These are phyloP conservation scores for Rhagonycha lutea DNA, from an alignment of 2,888 invertebrate genomes.

Conservation along the genomic window DNA sequence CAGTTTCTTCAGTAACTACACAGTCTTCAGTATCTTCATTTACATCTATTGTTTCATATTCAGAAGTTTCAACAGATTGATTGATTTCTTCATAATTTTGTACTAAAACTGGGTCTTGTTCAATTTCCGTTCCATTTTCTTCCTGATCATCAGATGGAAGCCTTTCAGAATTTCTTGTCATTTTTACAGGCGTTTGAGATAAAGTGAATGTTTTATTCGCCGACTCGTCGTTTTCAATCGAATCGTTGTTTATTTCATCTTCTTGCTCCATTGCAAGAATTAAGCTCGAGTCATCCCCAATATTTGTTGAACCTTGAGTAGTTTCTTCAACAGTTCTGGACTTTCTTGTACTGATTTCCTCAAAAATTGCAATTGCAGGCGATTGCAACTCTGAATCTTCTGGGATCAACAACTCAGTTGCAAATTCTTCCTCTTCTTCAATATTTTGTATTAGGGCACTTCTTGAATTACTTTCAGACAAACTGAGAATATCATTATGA, in stretches of 20 bases:
- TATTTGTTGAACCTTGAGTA: neutral
- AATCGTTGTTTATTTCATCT: neutral
- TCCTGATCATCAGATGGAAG: neutral
- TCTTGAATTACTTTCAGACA: too few relatives aligned
- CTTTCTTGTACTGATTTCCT: neutral
- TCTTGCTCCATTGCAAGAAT: neutral
- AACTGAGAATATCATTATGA: neutral
- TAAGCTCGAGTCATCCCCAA: neutral
- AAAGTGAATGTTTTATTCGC: neutral
- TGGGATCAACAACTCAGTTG: too few relatives aligned
- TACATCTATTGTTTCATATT: neutral
- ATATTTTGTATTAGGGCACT: too few relatives aligned
- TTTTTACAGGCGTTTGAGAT: neutral
- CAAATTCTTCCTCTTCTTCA: too few relatives aligned
- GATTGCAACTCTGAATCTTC: too few relatives aligned
- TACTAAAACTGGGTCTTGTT: neutral
- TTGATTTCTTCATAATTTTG: neutral
- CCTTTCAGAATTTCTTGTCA: neutral
- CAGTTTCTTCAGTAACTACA: neutral
- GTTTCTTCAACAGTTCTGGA: neutral
- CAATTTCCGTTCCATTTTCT: neutral
- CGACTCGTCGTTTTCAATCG: neutral
- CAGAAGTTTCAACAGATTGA: neutral
- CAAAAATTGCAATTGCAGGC: neutral
- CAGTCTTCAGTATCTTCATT: neutral